phyloP scores from a whole-genome alignment of 2,888 invertebrate species.

The Oligia latruncula region DNA sequence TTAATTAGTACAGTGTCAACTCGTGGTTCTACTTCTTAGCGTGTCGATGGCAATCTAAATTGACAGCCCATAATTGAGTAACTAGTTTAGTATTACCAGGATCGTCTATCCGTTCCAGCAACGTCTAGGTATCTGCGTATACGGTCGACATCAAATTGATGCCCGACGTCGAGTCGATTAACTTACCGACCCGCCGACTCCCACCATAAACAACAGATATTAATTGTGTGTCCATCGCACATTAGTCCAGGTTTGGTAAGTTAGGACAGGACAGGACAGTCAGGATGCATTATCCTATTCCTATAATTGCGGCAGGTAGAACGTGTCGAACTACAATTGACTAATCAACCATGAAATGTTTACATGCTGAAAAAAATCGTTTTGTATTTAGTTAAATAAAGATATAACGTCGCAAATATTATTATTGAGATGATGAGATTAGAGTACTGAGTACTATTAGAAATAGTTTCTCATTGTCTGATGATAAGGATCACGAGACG shows the following conservation, averaged over 20 bases:
- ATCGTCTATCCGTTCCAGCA: neutral
- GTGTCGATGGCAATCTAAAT: too few species aligned
- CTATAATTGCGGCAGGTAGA: neutral
- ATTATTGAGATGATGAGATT: neutral
- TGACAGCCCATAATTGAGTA: neutral
- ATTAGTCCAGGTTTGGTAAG: neutral
- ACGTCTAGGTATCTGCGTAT: neutral
- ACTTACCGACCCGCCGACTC: neutral
- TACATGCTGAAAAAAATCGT: neutral
- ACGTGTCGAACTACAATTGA: neutral
- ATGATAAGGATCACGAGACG: conserved; percentile 16
- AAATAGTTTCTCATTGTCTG: neutral
- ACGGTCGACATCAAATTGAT: too few species aligned
- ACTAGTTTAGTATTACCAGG: neutral
- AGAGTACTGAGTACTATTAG: neutral
- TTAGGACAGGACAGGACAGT: neutral
- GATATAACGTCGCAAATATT: neutral
- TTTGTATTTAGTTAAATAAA: neutral
- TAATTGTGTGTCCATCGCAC: neutral
- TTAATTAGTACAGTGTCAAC: neutral
- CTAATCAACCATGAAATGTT: neutral
- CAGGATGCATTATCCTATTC: neutral
- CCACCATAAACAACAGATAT: neutral
- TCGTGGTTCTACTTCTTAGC: neutral
- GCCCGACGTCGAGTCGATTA: neutral